phyloP scores from a whole-genome alignment of 1,140 invertebrate genomes.

The Hydropsyche tenuis region DNA sequence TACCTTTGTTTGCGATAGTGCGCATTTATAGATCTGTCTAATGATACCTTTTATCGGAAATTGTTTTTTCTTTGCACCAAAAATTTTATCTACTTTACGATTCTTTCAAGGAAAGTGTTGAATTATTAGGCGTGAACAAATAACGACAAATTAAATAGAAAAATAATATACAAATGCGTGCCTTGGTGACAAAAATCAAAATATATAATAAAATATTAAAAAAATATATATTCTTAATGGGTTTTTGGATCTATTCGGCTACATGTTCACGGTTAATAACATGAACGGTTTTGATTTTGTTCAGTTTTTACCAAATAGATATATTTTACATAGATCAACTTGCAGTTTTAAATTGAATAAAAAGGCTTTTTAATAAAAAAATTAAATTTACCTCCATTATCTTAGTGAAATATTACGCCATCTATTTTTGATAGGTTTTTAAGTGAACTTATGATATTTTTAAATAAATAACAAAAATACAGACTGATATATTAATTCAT shows the following conservation, averaged over 20 bases:
- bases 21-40: too few species aligned
- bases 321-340: background rate
- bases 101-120: too few species aligned
- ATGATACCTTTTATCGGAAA: too few species aligned
- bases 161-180: slow-evolving; percentile 7
- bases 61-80: too few species aligned
- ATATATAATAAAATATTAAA: background rate
- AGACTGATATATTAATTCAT: slow-evolving; percentile 28
- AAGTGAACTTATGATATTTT: slow-evolving; percentile 30
- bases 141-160: too few species aligned
- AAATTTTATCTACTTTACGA: too few species aligned
- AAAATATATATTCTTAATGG: too few species aligned
- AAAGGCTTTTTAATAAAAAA: background rate
- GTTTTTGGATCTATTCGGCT: background rate
- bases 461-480: slow-evolving; percentile 1
- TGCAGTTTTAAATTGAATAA: background rate
- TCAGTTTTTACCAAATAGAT: slow-evolving; percentile 1
- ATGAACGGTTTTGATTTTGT: background rate
- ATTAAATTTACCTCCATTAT: background rate
- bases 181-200: slow-evolving; percentile 18
- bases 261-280: slow-evolving; percentile 10
- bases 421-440: slow-evolving; percentile 51
- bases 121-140: too few species aligned
- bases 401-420: slow-evolving; percentile 20
- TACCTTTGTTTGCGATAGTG: too few species aligned